Evolutionary conservation across 2,113 vertebrate genomes (phyloP).

Genomic region (Coracopsis vasa): DNA sequence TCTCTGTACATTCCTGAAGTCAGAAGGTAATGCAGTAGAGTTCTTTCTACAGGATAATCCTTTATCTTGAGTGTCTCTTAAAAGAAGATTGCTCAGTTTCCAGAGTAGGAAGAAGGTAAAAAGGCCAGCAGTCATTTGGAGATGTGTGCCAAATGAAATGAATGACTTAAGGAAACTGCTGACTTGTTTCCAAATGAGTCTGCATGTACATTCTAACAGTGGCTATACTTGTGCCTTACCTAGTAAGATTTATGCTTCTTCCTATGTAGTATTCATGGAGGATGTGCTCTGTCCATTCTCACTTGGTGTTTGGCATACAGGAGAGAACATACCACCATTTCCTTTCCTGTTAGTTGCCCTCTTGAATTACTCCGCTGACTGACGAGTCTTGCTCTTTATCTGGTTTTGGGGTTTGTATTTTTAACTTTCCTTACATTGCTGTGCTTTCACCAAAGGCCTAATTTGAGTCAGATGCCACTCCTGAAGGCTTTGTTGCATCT

Average conservation of each 20-base stretch:
- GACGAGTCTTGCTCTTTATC: not conserved
- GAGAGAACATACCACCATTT: slow-evolving; percentile 57
- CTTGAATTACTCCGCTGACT: not conserved
- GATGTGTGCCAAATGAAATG: not conserved
- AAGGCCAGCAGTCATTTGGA: not conserved
- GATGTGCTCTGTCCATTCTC: not conserved
- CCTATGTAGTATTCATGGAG: not conserved
- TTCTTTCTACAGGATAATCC: not conserved
- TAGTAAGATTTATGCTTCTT: not conserved
- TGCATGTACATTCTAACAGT: slow-evolving; percentile 41
- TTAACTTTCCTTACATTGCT: not conserved
- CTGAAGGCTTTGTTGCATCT: not conserved
- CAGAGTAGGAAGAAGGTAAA: not conserved
- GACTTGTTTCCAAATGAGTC: slow-evolving; percentile 1
- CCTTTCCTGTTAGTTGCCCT: not conserved
- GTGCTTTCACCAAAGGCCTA: not conserved
- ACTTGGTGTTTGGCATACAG: slow-evolving; percentile 53
- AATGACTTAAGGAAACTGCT: not conserved
- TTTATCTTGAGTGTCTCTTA: not conserved
- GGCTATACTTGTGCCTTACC: not conserved
- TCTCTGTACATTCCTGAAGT: not conserved
- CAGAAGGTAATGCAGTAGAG: not conserved
- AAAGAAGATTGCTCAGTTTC: not conserved
- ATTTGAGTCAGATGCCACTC: not conserved
- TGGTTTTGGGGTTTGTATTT: not conserved